Conservation (phyloP, 2,113 vertebrate species). For the Lipotes vexillifer region DNA sequence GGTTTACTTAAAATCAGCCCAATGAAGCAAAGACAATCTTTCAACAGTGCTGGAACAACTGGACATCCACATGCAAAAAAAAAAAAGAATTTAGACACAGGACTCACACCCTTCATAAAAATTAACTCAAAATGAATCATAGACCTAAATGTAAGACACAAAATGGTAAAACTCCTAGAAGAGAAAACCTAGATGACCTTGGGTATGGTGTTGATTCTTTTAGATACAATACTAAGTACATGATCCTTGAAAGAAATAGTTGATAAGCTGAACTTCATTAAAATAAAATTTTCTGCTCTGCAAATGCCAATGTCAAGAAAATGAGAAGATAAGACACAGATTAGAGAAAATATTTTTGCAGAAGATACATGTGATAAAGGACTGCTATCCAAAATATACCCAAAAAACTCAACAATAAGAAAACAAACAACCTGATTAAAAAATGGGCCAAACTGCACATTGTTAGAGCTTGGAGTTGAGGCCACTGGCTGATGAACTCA, state of each 20-base stretch:
- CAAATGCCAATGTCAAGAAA: background rate
- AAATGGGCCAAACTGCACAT: background rate
- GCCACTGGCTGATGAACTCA: too few relatives aligned
- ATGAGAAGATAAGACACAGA: background rate
- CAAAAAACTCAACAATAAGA: background rate
- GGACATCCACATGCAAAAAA: background rate
- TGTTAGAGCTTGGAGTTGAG: too few relatives aligned
- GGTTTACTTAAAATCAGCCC: background rate
- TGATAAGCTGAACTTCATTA: background rate
- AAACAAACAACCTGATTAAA: background rate
- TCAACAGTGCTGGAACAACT: background rate
- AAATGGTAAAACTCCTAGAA: background rate
- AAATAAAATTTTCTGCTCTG: background rate
- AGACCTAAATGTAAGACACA: background rate
- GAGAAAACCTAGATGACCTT: background rate
- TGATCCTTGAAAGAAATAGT: background rate
- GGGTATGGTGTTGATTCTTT: background rate
- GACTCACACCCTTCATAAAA: background rate
- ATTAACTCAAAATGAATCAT: background rate
- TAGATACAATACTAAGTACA: background rate
- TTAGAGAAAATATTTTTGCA: background rate
- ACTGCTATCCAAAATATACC: background rate
- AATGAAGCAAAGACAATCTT: background rate
- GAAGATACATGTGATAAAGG: background rate
- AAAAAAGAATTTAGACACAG: background rate